Conservation (phyloP, 2,113 vertebrate species). For the Carettochelys insculpta region DNA sequence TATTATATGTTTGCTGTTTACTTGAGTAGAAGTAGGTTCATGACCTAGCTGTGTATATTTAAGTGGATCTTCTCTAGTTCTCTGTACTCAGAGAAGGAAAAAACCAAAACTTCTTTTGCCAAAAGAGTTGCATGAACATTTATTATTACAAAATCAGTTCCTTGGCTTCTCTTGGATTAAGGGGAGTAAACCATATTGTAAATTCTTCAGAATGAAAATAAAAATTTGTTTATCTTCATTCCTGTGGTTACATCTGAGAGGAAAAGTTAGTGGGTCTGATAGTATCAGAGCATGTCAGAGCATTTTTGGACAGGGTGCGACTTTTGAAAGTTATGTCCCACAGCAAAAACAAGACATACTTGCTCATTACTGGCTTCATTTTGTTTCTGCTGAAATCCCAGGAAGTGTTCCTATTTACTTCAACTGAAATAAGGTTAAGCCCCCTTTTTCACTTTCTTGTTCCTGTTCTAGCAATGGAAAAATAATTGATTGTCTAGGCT, state of each 20-base stretch:
- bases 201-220: too few species aligned
- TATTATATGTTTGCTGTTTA: neutral
- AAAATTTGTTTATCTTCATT: neutral
- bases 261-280: neutral
- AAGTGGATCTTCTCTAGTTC: neutral
- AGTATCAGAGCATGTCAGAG: accelerated
- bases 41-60: neutral
- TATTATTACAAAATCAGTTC: neutral
- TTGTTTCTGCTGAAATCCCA: neutral
- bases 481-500: neutral
- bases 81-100: neutral
- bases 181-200: neutral
- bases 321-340: neutral
- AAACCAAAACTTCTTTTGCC: neutral
- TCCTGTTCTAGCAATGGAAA: neutral
- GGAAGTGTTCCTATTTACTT: neutral
- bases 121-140: accelerated
- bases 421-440: neutral
- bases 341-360: neutral
- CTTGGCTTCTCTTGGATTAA: neutral
- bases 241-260: neutral
- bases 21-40: neutral
- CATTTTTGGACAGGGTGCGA: neutral
- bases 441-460: neutral
- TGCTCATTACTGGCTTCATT: neutral